Evolutionary conservation across 2,113 vertebrate species (phyloP), one percentile per base, ranked within the genome.

Genomic region (Macquaria australasica): DNA sequence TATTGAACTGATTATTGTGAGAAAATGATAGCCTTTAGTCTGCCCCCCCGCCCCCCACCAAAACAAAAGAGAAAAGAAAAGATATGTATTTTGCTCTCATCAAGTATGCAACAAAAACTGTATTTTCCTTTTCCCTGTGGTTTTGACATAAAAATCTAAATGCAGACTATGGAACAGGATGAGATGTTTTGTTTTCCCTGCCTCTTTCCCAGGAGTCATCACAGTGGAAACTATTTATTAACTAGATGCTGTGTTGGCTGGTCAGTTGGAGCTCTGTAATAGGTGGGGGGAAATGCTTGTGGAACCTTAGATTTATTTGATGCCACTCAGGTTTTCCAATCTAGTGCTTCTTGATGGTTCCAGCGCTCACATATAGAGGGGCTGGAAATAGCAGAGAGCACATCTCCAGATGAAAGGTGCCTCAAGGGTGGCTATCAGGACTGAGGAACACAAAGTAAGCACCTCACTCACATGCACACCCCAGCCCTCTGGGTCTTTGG

Each of bases 371-470:
- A 83, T 85, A 90, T 86, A 81, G 82, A 87, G 84, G 51, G 74
- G 88, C 79, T 81, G 90, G 82, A 93, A 92, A 95, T 92, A 95
- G 93, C 89, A 86, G 83, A 88, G 86, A 90, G 90, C 90, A 86
- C 90, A 90, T 94, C 90, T 93, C 84, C 4, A 72, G 90, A 93
- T 93, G 88, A 92, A 88, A 94, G 90, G 88, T 83, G 90, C 93
- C 92, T 93, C 91, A 81, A 93, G 92, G 94, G 92, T 94, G 91
- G 90, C 91, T 94, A 94, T 94, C 94, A 92, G 93, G 92, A 85
- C 85, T 75, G 91, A 91, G 89, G 91, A 93, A 88, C 90, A 92
- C 89, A 93, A 90, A 92, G 89, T 92, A 92, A 94, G 91, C 92
- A 89, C 90, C 93, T 94, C 91, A 82, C 93, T 94, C 92, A 84